Evolutionary conservation across 2,797 vertebrate genomes (phyloP).

Genomic region (Thripadectes ignobilis): DNA sequence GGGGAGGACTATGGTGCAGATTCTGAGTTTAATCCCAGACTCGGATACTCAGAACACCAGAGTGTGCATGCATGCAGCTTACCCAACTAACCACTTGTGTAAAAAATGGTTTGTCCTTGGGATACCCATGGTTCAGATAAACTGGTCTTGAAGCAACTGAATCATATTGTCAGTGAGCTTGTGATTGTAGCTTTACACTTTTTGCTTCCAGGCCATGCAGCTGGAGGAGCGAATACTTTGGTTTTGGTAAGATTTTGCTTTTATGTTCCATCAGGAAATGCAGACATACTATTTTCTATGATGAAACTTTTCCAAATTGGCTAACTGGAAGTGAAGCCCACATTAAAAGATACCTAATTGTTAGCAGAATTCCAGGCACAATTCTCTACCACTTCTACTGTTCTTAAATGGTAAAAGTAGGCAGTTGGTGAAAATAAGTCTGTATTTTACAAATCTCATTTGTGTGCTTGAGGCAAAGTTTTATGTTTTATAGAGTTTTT

Average conservation of each 20-base stretch:
- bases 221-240: background rate
- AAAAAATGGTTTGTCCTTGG: background rate
- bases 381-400: background rate
- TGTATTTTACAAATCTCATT: background rate
- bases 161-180: background rate
- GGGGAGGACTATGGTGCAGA: background rate
- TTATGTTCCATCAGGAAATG: background rate
- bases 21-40: background rate
- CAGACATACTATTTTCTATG: background rate
- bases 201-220: background rate
- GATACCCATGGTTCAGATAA: background rate
- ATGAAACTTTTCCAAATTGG: background rate
- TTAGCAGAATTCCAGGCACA: background rate
- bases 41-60: background rate
- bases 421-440: background rate
- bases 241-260: background rate
- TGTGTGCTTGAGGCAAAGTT: background rate
- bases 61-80: fast-evolving
- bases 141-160: background rate
- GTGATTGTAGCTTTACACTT: background rate
- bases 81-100: background rate
- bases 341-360: background rate
- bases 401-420: background rate
- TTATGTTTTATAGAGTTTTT: background rate
- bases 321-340: background rate